Conservation (phyloP, 1,140 invertebrate genomes). For the Antheraea pernyi region DNA sequence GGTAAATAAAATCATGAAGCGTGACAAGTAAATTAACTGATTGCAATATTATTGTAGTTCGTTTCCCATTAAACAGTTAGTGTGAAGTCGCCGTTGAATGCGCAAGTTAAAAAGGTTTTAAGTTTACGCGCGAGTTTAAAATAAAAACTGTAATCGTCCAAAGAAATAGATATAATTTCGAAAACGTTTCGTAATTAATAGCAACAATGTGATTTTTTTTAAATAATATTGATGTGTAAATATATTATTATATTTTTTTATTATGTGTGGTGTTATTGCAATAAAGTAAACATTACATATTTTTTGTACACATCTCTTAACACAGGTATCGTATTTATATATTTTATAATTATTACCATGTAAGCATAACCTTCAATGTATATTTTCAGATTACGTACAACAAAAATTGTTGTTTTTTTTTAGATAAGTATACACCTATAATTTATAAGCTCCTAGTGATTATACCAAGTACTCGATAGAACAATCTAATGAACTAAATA, state of each 20-base stretch:
- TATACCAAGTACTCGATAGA: no score
- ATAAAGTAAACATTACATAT: background rate
- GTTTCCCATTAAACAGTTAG: slow-evolving; percentile 41
- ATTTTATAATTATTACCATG: background rate
- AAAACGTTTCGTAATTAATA: background rate
- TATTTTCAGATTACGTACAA: no score
- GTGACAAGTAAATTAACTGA: slow-evolving; percentile 35
- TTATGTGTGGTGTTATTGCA: background rate
- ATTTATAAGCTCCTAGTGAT: no score
- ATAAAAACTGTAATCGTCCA: background rate
- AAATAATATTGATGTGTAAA: background rate
- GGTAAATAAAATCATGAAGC: slow-evolving; percentile 26
- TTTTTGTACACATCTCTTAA: background rate
- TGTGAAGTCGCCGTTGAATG: slow-evolving; percentile 44
- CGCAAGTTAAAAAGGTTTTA: slow-evolving; percentile 49
- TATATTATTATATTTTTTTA: background rate
- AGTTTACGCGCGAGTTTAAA: slow-evolving; percentile 33
- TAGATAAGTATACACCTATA: no score
- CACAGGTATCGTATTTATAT: background rate
- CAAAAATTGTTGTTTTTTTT: no score
- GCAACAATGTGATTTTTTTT: background rate
- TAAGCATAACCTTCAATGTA: no score
- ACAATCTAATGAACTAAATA: no score
- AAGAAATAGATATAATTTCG: background rate
- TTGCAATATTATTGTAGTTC: slow-evolving; percentile 28